These are phyloP conservation scores for Lithophane semibrunnea DNA, from an alignment of 2,888 invertebrate species.

Conservation along the genomic window DNA sequence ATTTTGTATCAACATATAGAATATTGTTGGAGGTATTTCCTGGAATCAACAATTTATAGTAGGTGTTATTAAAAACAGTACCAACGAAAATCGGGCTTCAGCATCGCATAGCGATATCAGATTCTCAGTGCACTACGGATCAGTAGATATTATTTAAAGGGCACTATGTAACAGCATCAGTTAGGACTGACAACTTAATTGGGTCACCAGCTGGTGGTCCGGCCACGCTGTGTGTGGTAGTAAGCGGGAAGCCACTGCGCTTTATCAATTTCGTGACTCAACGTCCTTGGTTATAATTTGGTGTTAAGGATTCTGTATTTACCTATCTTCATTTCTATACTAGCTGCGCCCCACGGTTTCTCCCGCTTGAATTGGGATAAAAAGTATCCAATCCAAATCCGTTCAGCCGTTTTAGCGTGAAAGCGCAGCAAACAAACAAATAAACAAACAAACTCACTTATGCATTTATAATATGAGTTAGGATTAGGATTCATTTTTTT, in stretches of 20 bases:
- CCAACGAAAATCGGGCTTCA: not conserved
- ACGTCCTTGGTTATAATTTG: conserved; percentile 1
- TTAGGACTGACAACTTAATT: conserved; percentile 61
- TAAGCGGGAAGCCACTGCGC: conserved; percentile 21
- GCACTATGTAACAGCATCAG: conserved; percentile 35
- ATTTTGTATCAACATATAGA: not conserved
- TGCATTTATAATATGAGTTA: no score
- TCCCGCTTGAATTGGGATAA: no score
- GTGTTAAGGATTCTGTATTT: not conserved
- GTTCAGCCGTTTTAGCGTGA: no score
- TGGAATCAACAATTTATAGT: not conserved
- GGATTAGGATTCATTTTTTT: no score
- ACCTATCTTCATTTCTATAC: no score
- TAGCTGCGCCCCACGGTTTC: no score
- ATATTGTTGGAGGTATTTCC: not conserved
- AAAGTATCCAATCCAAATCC: no score
- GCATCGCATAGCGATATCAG: conserved; percentile 2
- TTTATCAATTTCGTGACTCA: conserved; percentile 42
- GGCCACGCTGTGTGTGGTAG: conserved; percentile 33
- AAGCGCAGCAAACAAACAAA: no score
- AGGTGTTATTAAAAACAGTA: not conserved
- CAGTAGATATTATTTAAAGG: conserved; percentile 38
- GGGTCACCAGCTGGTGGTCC: conserved; percentile 43
- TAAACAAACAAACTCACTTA: no score
- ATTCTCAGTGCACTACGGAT: conserved; percentile 25